Conservation (phyloP, 92 coral and sea anemone genomes). For the Virgularia gustaviana region DNA sequence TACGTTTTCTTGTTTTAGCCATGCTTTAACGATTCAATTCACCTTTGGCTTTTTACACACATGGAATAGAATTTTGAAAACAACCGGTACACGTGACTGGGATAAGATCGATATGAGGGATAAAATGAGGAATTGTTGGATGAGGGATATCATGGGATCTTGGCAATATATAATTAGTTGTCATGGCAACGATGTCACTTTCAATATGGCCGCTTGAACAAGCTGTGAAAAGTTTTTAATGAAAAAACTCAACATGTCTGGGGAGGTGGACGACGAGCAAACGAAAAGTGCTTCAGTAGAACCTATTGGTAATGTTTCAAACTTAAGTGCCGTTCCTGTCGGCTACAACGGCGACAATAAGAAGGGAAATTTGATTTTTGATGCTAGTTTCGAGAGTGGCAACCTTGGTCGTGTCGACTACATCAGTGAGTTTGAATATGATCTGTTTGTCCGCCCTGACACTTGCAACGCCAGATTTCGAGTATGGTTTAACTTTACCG, state of each 20-base stretch:
- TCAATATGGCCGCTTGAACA: conserved; percentile 93
- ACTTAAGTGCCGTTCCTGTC: conserved; percentile 73
- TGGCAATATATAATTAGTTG: not conserved
- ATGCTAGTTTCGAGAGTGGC: conserved; percentile 98
- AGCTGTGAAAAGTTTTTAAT: too few relatives aligned
- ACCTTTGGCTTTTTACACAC: too few relatives aligned
- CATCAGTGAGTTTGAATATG: conserved; percentile 92
- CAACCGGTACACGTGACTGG: too few relatives aligned
- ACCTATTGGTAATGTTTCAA: conserved; percentile 89
- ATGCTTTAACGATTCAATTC: too few relatives aligned
- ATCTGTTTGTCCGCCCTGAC: conserved; percentile 94
- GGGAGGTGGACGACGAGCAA: conserved; percentile 58
- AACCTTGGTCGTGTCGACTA: conserved; percentile 95
- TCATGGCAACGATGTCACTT: conserved; percentile 15
- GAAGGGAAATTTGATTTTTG: conserved; percentile 85
- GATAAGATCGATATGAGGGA: too few relatives aligned
- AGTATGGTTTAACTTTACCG: conserved; percentile 97
- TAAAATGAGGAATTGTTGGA: too few relatives aligned
- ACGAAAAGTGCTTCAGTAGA: conserved; percentile 62
- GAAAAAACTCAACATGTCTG: not conserved
- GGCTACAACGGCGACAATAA: conserved; percentile 69
- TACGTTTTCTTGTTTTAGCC: conserved; percentile 30
- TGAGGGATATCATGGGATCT: not conserved
- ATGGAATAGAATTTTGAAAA: too few relatives aligned
- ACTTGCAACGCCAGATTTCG: conserved; percentile 98